Percentiles rank a stretch among this genome's conserved stretches.
Evolutionary conservation across 2,888 invertebrate genomes (phyloP).

Genomic region (Helleia helle): DNA sequence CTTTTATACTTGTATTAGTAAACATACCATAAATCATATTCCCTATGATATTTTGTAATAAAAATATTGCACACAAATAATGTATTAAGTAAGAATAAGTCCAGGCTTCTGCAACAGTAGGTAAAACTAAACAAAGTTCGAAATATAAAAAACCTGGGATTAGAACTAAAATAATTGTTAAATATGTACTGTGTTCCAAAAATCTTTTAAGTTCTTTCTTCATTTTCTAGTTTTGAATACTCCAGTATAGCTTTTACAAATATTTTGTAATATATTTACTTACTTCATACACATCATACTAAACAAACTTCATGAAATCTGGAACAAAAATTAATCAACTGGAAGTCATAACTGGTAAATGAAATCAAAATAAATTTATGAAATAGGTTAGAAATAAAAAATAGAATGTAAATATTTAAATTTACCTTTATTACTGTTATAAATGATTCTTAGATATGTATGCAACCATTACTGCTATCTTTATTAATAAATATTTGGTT

Average conservation of each 20-base stretch:
- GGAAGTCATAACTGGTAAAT: neutral
- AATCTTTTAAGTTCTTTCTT: constrained; percentile 43
- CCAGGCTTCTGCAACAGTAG: constrained; percentile 75
- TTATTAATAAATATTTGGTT: no score
- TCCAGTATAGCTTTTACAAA: constrained; percentile 30
- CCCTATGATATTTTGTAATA: constrained; percentile 83
- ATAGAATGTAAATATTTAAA: neutral
- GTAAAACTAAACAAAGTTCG: constrained; percentile 84
- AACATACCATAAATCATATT: constrained; percentile 85
- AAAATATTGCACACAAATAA: constrained; percentile 76
- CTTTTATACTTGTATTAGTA: constrained; percentile 82
- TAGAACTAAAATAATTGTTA: constrained; percentile 71
- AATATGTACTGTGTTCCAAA: constrained; percentile 64
- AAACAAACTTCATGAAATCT: neutral
- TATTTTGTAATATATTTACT: constrained; percentile 28
- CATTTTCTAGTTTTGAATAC: constrained; percentile 28
- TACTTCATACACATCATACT: neutral
- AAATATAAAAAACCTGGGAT: constrained; percentile 81
- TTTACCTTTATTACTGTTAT: neutral
- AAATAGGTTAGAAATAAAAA: neutral
- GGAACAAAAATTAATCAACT: neutral
- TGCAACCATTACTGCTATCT: no score
- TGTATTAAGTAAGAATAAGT: constrained; percentile 74
- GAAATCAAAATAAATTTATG: neutral
- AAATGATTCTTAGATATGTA: no score